phyloP scores from a whole-genome alignment of 2,888 invertebrate species.

The Andrena chrysosceles region DNA sequence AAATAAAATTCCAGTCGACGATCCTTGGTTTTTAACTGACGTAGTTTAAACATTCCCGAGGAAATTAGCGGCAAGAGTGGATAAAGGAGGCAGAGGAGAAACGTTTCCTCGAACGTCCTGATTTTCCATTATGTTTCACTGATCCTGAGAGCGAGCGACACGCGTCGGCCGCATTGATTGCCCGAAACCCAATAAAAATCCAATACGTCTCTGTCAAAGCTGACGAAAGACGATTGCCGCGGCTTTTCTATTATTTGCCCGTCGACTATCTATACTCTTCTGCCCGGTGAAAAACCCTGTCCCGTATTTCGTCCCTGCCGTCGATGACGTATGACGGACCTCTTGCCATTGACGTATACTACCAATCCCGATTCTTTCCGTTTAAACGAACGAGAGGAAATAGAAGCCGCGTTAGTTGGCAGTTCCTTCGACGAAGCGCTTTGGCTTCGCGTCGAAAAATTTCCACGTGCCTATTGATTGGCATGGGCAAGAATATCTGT shows the following conservation, averaged over 20 bases:
- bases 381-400: background rate
- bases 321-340: constrained; percentile 34
- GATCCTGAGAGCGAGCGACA: constrained; percentile 35
- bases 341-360: constrained; percentile 40
- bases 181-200: constrained; percentile 77
- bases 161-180: constrained; percentile 69
- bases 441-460: background rate
- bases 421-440: background rate
- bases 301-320: constrained; percentile 7
- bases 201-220: constrained; percentile 73
- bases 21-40: background rate
- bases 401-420: background rate
- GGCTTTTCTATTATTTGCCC: constrained; percentile 66
- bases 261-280: constrained; percentile 26
- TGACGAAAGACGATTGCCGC: constrained; percentile 67
- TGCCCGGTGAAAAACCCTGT: constrained; percentile 36
- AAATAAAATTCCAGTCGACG: background rate
- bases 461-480: background rate
- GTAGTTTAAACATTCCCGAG: background rate
- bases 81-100: background rate
- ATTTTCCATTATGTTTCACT: constrained; percentile 52
- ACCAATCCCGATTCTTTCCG: constrained; percentile 24
- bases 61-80: background rate
- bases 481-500: background rate
- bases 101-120: constrained; percentile 9